Conservation (phyloP, 2,797 vertebrate species). For the Somateria mollissima region DNA sequence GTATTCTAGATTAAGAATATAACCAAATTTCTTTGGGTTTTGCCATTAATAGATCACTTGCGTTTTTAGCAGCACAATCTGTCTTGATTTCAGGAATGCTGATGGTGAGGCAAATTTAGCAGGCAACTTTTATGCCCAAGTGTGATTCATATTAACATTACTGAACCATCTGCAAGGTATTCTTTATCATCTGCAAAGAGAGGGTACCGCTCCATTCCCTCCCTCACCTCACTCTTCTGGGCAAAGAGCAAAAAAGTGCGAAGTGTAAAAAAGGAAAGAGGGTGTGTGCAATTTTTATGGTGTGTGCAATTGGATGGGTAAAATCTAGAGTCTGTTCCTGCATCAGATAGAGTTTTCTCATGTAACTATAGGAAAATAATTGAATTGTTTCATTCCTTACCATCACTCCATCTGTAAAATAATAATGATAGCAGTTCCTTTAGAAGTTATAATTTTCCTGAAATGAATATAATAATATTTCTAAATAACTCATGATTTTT, state of each 20-base stretch:
- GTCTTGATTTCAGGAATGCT: constrained; percentile 52
- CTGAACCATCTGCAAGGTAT: constrained; percentile 56
- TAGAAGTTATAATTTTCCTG: neutral
- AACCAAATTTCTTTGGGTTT: neutral
- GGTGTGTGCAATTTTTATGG: neutral
- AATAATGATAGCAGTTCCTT: neutral
- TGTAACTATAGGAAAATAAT: neutral
- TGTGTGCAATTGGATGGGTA: neutral
- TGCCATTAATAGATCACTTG: constrained; percentile 42
- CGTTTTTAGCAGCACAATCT: constrained; percentile 26
- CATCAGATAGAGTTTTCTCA: neutral
- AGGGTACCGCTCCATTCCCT: neutral
- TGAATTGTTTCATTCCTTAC: constrained; percentile 25
- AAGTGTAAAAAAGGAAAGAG: neutral
- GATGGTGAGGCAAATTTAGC: constrained; percentile 60
- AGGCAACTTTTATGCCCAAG: constrained; percentile 39
- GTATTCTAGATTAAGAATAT: neutral
- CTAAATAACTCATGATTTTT: neutral
- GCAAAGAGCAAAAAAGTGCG: neutral
- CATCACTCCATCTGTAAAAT: neutral
- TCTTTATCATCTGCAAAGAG: constrained; percentile 38
- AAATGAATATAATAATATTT: neutral
- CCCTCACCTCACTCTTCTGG: neutral
- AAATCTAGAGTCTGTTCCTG: neutral
- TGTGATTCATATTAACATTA: constrained; percentile 55